These are phyloP conservation scores for Okamejei kenojei DNA, from an alignment of 2,797 vertebrate species.

Conservation along the genomic window DNA sequence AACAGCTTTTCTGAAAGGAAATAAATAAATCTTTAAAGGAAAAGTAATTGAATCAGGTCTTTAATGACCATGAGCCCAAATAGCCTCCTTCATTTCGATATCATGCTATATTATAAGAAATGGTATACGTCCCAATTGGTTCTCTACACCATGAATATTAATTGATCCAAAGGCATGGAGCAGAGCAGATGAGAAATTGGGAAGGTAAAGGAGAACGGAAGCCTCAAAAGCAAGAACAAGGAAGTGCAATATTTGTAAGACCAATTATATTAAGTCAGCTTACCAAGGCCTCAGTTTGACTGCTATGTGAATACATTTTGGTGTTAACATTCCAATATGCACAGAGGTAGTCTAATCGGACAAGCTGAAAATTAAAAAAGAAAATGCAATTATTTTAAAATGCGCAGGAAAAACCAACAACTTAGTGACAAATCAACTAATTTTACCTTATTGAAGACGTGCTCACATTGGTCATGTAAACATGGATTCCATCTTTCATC, in stretches of 20 bases:
- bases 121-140: neutral
- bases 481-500: conserved; percentile 87
- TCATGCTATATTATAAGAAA: neutral
- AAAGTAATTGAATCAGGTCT: neutral
- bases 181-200: neutral
- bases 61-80: neutral
- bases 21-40: neutral
- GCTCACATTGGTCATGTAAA: conserved; percentile 82
- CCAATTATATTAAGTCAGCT: conserved; percentile 48
- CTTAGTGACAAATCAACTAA: neutral
- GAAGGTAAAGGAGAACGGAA: neutral
- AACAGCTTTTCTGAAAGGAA: neutral
- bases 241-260: neutral
- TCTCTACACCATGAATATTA: neutral
- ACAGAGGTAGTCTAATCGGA: conserved; percentile 86
- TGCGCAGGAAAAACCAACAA: neutral
- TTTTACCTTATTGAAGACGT: conserved; percentile 87
- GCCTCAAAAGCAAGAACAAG: neutral
- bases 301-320: conserved; percentile 73
- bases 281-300: conserved; percentile 76
- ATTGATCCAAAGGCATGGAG: neutral
- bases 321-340: conserved; percentile 96
- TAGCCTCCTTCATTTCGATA: neutral
- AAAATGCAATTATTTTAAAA: conserved; percentile 3
- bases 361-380: conserved; percentile 64